A percentile compares a stretch with the other conserved stretches of the same genome.
phyloP scores from a whole-genome alignment of 2,113 vertebrate species.

The Larimichthys polyactis region DNA sequence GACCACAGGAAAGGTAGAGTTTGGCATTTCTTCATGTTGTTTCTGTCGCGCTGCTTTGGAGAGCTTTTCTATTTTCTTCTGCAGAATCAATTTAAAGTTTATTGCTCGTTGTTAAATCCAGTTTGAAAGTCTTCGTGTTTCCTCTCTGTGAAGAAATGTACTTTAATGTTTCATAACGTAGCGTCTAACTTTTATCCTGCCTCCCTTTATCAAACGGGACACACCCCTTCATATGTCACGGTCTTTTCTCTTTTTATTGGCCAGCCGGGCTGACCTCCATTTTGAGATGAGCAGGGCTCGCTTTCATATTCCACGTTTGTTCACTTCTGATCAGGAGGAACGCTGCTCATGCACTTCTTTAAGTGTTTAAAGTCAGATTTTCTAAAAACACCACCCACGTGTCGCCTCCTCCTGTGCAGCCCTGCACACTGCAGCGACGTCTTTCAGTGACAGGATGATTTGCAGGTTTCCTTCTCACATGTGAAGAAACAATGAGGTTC shows the following conservation, averaged over 20 bases:
- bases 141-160: not conserved
- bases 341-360: no score
- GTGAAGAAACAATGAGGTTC: not conserved
- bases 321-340: not conserved
- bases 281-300: not conserved
- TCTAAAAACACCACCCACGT: not conserved
- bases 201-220: slow-evolving; percentile 38
- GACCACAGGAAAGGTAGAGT: slow-evolving; percentile 83
- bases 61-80: not conserved
- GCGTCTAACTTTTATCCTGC: not conserved
- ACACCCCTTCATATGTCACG: slow-evolving; percentile 58
- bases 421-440: not conserved
- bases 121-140: not conserved
- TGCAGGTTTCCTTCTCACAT: not conserved
- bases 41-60: not conserved
- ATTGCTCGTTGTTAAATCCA: not conserved
- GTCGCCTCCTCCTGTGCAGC: not conserved
- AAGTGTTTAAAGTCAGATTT: not conserved
- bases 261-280: slow-evolving; percentile 6
- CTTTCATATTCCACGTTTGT: not conserved
- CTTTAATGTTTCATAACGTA: not conserved
- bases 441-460: not conserved
- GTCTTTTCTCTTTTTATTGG: slow-evolving; percentile 50
- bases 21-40: not conserved
- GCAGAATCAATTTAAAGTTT: no score